phyloP scores from a whole-genome alignment of 92 coral and sea anemone genomes.

The Phenganax subtilis region DNA sequence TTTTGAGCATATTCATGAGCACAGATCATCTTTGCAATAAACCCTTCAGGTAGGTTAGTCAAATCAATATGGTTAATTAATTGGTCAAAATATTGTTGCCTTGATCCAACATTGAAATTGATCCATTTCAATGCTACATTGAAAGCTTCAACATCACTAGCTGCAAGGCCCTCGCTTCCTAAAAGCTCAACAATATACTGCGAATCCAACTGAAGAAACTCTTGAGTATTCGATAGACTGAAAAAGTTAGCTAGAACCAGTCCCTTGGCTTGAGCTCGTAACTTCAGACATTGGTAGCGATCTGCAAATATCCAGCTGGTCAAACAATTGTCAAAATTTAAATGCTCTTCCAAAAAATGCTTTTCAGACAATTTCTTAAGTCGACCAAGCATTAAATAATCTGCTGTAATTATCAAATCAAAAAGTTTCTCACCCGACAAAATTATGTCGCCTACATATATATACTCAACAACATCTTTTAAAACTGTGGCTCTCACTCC shows the following conservation, averaged over 20 bases:
- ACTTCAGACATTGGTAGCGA: conserved; percentile 60
- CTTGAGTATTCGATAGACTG: conserved; percentile 56
- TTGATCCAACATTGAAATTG: conserved; percentile 48
- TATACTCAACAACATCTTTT: conserved; percentile 56
- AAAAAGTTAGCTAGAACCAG: conserved; percentile 75
- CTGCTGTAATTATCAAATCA: conserved; percentile 62
- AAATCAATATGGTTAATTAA: conserved; percentile 66
- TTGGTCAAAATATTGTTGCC: conserved; percentile 63
- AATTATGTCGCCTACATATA: conserved; percentile 66
- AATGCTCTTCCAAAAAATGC: conserved; percentile 55
- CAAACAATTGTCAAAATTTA: conserved; percentile 76
- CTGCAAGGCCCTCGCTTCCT: conserved; percentile 82
- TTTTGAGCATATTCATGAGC: conserved; percentile 41
- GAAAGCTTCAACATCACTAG: conserved; percentile 75
- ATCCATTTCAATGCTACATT: conserved; percentile 81
- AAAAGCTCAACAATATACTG: conserved; percentile 70
- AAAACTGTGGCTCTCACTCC: conserved; percentile 48
- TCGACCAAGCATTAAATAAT: conserved; percentile 66
- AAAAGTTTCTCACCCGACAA: conserved; percentile 59
- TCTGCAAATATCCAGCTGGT: conserved; percentile 73
- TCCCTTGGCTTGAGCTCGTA: conserved; percentile 62
- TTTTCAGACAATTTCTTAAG: conserved; percentile 63
- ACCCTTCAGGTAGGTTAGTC: conserved; percentile 66
- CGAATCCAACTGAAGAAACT: conserved; percentile 58
- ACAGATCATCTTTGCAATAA: conserved; percentile 53